Percentiles rank a stretch among this genome's conserved stretches.
Conservation (phyloP, 2,888 invertebrate genomes). For the Sarcophaga caerulescens region DNA sequence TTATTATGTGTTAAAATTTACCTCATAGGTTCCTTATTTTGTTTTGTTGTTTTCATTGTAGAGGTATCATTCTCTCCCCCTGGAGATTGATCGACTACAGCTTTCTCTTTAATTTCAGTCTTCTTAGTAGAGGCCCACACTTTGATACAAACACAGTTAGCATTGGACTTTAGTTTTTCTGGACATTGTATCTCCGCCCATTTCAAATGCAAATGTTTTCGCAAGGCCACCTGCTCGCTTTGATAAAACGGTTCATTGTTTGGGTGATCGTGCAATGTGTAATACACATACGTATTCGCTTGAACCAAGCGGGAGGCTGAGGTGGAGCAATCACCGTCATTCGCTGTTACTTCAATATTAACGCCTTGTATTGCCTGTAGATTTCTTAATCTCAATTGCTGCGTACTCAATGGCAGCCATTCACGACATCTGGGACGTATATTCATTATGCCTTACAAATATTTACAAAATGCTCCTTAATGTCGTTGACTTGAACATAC, state of each 20-base stretch:
- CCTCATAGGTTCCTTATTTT: conserved; percentile 65
- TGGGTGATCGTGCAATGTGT: conserved; percentile 89
- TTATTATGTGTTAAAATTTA: conserved; percentile 2
- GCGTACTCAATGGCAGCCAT: conserved; percentile 87
- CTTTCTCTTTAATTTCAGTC: conserved; percentile 60
- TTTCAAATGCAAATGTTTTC: conserved; percentile 86
- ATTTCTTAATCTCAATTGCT: conserved; percentile 91
- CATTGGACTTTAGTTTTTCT: conserved; percentile 82
- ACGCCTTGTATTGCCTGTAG: conserved; percentile 88
- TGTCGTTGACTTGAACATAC: conserved; percentile 35
- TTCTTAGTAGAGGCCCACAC: conserved; percentile 77
- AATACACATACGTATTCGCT: conserved; percentile 86
- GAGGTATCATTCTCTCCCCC: not conserved
- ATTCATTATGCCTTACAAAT: conserved; percentile 70
- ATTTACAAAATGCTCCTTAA: conserved; percentile 14
- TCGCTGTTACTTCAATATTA: conserved; percentile 81
- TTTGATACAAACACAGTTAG: conserved; percentile 78
- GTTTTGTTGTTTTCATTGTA: conserved; percentile 1
- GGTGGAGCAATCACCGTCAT: not conserved
- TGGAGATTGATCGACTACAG: not conserved
- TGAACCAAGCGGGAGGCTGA: not conserved
- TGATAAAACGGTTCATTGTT: conserved; percentile 93
- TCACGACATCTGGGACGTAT: conserved; percentile 76
- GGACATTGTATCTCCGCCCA: conserved; percentile 91
- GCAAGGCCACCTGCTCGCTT: conserved; percentile 86